These are phyloP conservation scores for Capitella teleta DNA, from an alignment of 1,140 invertebrate species.

Conservation along the genomic window DNA sequence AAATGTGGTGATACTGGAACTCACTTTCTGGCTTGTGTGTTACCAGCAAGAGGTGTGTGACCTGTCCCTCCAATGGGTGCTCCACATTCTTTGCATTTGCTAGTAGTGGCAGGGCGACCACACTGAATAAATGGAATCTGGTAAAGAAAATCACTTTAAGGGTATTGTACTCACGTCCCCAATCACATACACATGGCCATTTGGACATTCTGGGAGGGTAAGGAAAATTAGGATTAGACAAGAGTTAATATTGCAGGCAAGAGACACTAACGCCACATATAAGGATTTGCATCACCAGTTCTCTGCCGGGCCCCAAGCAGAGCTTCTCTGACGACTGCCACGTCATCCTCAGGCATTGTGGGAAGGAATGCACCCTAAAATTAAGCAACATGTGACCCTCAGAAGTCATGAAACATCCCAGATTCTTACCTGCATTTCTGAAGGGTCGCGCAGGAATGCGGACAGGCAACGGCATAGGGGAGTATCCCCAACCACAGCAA, in stretches of 20 bases:
- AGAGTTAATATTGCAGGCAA: too few relatives aligned
- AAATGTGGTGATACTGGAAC: too few relatives aligned
- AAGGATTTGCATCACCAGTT: constrained; percentile 14
- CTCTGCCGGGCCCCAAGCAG: constrained; percentile 15
- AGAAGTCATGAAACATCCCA: constrained; percentile 17
- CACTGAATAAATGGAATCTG: constrained; percentile 16
- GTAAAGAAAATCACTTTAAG: background rate
- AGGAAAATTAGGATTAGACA: too few relatives aligned
- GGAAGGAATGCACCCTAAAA: constrained; percentile 12
- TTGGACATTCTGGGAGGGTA: constrained; percentile 29
- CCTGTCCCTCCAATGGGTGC: constrained; percentile 21
- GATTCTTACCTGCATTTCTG: constrained; percentile 11
- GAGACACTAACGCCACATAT: constrained; percentile 17
- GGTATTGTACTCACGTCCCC: constrained; percentile 26
- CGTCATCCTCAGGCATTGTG: constrained; percentile 16
- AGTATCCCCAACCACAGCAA: too few relatives aligned
- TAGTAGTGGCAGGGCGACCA: constrained; percentile 17
- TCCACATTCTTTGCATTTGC: constrained; percentile 22
- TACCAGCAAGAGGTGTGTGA: constrained; percentile 15
- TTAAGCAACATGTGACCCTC: constrained; percentile 25
- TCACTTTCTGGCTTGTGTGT: too few relatives aligned
- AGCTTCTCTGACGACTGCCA: constrained; percentile 16
- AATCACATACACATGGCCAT: constrained; percentile 32
- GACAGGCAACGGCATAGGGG: too few relatives aligned
- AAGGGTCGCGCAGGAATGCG: too few relatives aligned